Evolutionary conservation across 2,113 vertebrate species (phyloP), one percentile per base, ranked within the genome.

Genomic region (Eudyptes chrysolophus): DNA sequence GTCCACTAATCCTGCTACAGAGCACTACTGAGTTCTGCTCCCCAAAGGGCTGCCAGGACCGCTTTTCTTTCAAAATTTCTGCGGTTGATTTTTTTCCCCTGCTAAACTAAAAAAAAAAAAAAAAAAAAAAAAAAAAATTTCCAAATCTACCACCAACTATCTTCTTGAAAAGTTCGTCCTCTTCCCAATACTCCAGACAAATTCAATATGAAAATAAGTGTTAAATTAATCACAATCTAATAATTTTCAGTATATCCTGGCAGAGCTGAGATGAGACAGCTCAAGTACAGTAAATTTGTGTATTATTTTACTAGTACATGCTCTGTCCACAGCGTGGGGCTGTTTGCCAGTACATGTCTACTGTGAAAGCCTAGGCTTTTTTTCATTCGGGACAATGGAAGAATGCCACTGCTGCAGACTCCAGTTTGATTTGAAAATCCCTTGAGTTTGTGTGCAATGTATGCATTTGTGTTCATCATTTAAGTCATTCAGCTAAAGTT

Each of bases 261-360:
- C 46, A 52, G 36, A 44, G 20, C 36, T 66, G 49, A 9, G 10
- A 18, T 72, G 34, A 40, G 16, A n/a, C 16, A 24, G 34, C 9
- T 52, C 7, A 60, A 71, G 40, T 34, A 13, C 42, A 27, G 15
- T 48, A 58, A 46, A 64, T 51, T 15, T 65, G 20, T 0, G 1
- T 32, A 15, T n/a, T 61, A 27, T 78, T 78, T 90, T 75, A 16
- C 18, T 30, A 48, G 38, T 84, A 57, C 34, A 3, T 32, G 19
- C 20, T 19, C n/a, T 46, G 84, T 72, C 95, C 97, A 94, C 94
- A 69, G 69, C 0, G 84, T 91, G 97, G 96, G 82, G 97, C 95
- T 97, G 52, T 97, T 96, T 49, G 77, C 92, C 79, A 65, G 57
- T 7, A 64, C 60, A 78, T 42, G 19, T 24, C 44, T 71, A 0